Conservation (phyloP, 2,113 vertebrate genomes). For the Chaenocephalus aceratus region DNA sequence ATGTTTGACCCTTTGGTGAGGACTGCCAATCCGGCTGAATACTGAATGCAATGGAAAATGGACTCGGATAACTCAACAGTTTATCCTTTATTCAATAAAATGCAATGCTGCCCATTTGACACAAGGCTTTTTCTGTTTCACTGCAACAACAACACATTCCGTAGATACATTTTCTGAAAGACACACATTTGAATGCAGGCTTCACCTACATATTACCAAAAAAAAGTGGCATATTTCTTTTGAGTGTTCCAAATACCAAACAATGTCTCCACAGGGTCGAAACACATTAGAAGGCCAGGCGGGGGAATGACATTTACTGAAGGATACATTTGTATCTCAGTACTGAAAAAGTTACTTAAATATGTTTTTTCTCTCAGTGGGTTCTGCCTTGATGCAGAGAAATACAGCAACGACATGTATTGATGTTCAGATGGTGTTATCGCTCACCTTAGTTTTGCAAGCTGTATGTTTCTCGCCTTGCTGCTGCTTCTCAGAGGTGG, state of each 20-base stretch:
- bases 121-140: constrained; percentile 9
- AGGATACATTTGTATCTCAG: constrained; percentile 27
- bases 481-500: constrained; percentile 6
- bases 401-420: constrained; percentile 47
- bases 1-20: constrained; percentile 26
- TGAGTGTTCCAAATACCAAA: constrained; percentile 15
- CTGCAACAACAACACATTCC: background rate
- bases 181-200: background rate
- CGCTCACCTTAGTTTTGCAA: constrained; percentile 54
- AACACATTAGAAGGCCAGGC: background rate
- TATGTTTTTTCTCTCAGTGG: constrained; percentile 5
- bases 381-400: constrained; percentile 6
- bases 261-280: background rate
- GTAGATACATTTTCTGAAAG: background rate
- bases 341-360: constrained; percentile 41
- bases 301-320: constrained; percentile 33
- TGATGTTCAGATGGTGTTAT: constrained; percentile 52
- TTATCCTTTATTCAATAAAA: constrained; percentile 43
- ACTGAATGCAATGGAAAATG: constrained; percentile 56
- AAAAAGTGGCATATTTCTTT: background rate
- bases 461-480: constrained; percentile 53
- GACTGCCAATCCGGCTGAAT: constrained; percentile 19
- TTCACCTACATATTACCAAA: constrained; percentile 1
- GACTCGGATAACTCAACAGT: constrained; percentile 47
- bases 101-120: constrained; percentile 40